Conservation (phyloP, 2,113 vertebrate species). For the Azemiops feae region DNA sequence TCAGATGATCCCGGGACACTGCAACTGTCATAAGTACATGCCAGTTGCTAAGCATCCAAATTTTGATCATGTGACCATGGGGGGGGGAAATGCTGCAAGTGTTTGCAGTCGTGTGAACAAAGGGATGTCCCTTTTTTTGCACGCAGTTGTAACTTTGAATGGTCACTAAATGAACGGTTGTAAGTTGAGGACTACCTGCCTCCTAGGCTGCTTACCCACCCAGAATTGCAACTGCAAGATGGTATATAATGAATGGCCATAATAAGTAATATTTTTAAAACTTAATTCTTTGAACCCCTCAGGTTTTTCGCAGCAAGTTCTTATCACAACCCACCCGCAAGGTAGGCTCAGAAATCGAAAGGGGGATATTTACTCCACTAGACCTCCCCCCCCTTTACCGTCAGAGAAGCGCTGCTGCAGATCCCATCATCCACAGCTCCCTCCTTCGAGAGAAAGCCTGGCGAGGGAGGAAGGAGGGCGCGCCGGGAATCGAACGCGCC, state of each 20-base stretch:
- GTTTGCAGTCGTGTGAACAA: background rate
- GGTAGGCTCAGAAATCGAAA: background rate
- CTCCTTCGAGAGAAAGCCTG: background rate
- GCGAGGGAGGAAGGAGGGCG: background rate
- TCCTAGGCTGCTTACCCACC: background rate
- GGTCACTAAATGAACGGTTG: background rate
- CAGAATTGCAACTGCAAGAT: background rate
- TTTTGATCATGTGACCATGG: background rate
- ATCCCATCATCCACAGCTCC: background rate
- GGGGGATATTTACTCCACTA: too few relatives aligned
- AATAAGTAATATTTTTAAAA: background rate
- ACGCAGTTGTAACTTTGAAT: background rate
- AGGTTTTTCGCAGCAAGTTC: background rate
- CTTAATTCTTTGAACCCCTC: background rate
- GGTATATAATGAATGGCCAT: too few relatives aligned
- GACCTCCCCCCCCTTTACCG: too few relatives aligned
- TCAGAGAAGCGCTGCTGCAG: background rate
- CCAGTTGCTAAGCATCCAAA: background rate
- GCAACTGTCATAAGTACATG: background rate
- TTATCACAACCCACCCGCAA: background rate
- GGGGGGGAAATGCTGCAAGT: background rate
- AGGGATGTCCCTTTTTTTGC: background rate
- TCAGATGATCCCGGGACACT: background rate
- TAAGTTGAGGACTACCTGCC: background rate
- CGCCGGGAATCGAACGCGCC: background rate